Evolutionary conservation across 1,140 invertebrate species (phyloP).

Genomic region (Saccostrea glomerata): DNA sequence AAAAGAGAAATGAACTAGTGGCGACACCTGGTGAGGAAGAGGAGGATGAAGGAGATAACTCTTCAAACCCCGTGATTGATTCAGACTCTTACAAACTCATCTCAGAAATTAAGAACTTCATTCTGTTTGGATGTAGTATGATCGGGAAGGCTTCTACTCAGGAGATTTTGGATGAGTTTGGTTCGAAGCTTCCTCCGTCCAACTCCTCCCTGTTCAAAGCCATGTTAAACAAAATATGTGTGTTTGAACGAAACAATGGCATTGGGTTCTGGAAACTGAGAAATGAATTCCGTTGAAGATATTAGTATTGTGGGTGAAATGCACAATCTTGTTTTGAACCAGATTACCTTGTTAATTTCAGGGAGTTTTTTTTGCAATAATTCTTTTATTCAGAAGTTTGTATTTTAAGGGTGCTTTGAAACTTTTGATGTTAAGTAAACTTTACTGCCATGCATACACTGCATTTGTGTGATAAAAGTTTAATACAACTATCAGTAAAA

Average conservation of each 20-base stretch:
- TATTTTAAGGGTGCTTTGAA: neutral
- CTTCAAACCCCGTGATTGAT: slow-evolving; percentile 52
- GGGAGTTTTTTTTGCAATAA: neutral
- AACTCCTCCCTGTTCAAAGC: slow-evolving; percentile 83
- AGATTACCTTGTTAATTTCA: neutral
- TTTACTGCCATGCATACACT: neutral
- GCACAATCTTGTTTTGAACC: neutral
- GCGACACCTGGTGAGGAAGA: slow-evolving; percentile 48
- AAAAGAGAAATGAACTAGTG: slow-evolving; percentile 72
- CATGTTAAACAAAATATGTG: slow-evolving; percentile 82
- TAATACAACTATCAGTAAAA: neutral
- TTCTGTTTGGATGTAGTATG: slow-evolving; percentile 79
- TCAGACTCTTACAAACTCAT: slow-evolving; percentile 80
- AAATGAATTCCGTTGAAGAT: slow-evolving; percentile 79
- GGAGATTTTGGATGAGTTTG: slow-evolving; percentile 81
- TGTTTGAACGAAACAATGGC: slow-evolving; percentile 80
- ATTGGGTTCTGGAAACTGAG: slow-evolving; percentile 82
- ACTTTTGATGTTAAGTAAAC: neutral
- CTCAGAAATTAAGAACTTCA: slow-evolving; percentile 82
- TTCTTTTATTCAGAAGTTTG: neutral
- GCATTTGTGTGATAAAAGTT: neutral
- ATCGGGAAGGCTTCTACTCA: slow-evolving; percentile 82
- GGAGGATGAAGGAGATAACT: slow-evolving; percentile 63
- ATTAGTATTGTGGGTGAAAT: neutral
- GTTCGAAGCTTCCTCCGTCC: slow-evolving; percentile 77